Evolutionary conservation across 2,113 vertebrate genomes (phyloP), one percentile per base, ranked within the genome.

Genomic region (Macrotis lagotis): DNA sequence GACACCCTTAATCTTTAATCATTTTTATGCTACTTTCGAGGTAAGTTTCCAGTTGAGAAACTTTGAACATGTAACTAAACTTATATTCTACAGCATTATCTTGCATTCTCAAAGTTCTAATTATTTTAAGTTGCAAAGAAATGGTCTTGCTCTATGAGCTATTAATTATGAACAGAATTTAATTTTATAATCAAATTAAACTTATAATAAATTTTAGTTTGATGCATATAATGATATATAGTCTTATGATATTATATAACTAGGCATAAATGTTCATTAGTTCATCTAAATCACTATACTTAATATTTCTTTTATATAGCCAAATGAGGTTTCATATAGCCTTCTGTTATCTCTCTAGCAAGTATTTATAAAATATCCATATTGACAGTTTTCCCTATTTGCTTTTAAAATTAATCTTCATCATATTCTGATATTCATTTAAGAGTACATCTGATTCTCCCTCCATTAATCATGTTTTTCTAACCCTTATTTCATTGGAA

Each of bases 171-270:
- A 95, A 93, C 49, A 3, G 25, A 97, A 93, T 4, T 91, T 51
- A 89, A 50, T n/a, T 31, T 90, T 74, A 90, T n/a, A 93, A 37
- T 16, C 26, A 90, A 96, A 92, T 91, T 74, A 89, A 94, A 94
- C 93, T 55, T 59, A 94, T 44, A 19, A 59, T 19, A 93, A 94
- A 95, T 93, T 95, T 95, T 95, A 93, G 88, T 91, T 50, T 24
- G 55, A 95, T 92, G 74, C 9, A 55, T 49, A 95, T 88, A 95
- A 91, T 51, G 91, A 91, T 74, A 88, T 48, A 48, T 22, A 83
- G 90, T 22, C 1, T 37, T 91, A 51, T 89, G 66, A 19, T 83
- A n/a, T 94, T 93, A 89, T 37, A 74, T 44, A 83, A 83, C 66
- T 24, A 83, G 66, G 25, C 25, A 51, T 51, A 51, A 44, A 66